Evolutionary conservation across 1,140 invertebrate genomes (phyloP).

Genomic region (Lepidurus arcticus): DNA sequence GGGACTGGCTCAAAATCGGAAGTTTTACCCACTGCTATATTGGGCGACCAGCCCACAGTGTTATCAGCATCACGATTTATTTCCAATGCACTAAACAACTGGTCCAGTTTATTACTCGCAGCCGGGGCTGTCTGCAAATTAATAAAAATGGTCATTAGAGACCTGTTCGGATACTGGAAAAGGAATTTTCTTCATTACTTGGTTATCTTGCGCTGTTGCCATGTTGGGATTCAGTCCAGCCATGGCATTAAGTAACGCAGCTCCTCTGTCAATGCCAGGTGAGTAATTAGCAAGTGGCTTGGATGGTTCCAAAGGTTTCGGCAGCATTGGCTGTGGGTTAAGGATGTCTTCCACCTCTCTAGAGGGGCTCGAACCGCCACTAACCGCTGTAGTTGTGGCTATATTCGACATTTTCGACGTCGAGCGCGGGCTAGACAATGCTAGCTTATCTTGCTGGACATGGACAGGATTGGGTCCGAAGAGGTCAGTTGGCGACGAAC

Average conservation of each 20-base stretch:
- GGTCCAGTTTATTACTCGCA: neutral
- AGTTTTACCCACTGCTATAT: neutral
- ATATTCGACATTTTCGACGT: constrained; percentile 27
- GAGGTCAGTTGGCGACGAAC: neutral
- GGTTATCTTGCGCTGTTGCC: neutral
- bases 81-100: neutral
- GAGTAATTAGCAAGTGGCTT: neutral
- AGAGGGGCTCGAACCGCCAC: constrained; percentile 74
- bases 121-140: neutral
- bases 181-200: neutral
- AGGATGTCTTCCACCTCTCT: constrained; percentile 75
- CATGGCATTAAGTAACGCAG: neutral
- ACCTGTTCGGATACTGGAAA: neutral
- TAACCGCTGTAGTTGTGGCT: constrained; percentile 40
- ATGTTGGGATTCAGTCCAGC: neutral
- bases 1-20: neutral
- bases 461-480: neutral
- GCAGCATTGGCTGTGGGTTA: constrained; percentile 44
- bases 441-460: neutral
- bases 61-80: neutral
- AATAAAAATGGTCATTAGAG: neutral
- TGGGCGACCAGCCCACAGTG: neutral
- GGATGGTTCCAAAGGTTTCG: neutral
- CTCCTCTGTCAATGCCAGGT: neutral
- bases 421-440: constrained; percentile 7